phyloP scores from a whole-genome alignment of 2,113 vertebrate species.

The Apteryx mantelli region DNA sequence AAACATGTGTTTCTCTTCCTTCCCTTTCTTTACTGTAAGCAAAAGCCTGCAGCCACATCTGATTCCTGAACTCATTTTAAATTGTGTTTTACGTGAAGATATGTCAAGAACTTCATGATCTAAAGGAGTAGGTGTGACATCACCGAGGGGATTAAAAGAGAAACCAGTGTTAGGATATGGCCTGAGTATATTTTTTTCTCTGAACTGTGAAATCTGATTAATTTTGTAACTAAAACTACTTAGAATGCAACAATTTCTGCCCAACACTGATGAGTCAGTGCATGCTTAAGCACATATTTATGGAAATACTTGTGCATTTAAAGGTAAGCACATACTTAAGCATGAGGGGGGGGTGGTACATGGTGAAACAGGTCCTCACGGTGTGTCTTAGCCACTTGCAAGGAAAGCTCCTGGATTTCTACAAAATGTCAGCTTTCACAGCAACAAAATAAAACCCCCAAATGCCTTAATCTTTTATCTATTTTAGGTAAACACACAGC shows the following conservation, averaged over 20 bases:
- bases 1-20: not conserved
- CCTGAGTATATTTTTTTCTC: not conserved
- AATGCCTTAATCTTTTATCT: not conserved
- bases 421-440: not conserved
- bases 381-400: rapidly evolving
- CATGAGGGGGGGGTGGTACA: rapidly evolving
- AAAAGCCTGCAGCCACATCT: not conserved
- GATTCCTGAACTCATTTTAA: not conserved
- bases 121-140: not conserved
- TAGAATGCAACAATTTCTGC: not conserved
- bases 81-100: not conserved
- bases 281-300: rapidly evolving
- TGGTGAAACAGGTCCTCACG: not conserved
- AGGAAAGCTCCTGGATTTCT: not conserved
- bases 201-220: not conserved
- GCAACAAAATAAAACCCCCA: not conserved
- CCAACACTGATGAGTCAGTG: too few species aligned
- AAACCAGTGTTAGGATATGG: not conserved
- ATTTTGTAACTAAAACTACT: not conserved
- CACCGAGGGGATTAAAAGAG: not conserved
- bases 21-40: not conserved
- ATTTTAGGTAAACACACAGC: not conserved
- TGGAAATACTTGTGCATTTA: not conserved
- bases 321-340: not conserved
- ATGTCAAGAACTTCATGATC: not conserved